Base-by-base conservation (phyloP, 2,113 vertebrate genomes). In the Rattus rattus region DNA sequence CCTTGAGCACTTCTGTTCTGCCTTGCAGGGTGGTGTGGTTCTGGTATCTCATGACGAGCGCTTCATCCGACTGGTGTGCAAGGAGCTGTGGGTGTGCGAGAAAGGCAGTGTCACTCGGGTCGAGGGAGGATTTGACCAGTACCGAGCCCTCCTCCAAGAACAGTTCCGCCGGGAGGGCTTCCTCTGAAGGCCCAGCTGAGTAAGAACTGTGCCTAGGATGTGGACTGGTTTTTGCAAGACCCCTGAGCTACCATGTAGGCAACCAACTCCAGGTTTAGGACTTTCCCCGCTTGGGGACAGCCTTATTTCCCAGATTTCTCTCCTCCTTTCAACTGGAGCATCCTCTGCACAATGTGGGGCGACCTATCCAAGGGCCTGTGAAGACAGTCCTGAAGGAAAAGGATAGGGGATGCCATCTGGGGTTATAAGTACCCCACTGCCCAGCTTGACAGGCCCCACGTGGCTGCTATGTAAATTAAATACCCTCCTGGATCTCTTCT, bases 41-140 rank as follows among this genome's bases (percentile, higher is more conserved):
- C 98, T 99, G 92, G 99, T 99, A 86, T 99, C 99, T 17, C 99
- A 99, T 0, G 99, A 99, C 0, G 99, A 99, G 95, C 99, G 99
- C 28, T 99, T 99, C 97, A 99, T 99, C 98, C 99, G 99, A 28
- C 88, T 99, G 97, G 99, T 99, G 96, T 99, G 99, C 97, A 98
- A 97, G 80, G 99, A 99, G 98, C 98, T 99, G 96, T 99, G 99
- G 99, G 99, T 99, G 79, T 99, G 99, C 0, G 99, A 99, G 94
- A 94, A 93, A 0, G 98, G 99, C 0, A 98, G 98, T 0, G 99
- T 99, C 22, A 98, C 98, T 2, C 99, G 99, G 26, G 98, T 99
- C 0, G 99, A 99, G 14, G 99, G 99, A 0, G 99, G 99, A 81
- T 99, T 99, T 5, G 99, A 99, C 87, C 99, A 99, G 97, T 99